These are phyloP conservation scores for Heptranchias perlo DNA, from an alignment of 2,113 vertebrate genomes.

Conservation along the genomic window DNA sequence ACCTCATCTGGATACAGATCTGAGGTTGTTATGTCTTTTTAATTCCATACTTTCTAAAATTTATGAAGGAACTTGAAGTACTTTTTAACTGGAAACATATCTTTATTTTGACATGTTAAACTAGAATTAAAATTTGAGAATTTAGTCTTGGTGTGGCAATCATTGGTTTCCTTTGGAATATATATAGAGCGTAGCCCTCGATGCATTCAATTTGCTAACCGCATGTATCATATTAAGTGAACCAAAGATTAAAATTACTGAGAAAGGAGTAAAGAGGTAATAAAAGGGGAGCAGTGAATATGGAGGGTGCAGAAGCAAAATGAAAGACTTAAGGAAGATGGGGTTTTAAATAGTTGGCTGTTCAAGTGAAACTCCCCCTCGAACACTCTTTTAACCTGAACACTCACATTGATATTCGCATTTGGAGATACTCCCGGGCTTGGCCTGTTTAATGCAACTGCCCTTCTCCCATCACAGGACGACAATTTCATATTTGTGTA, in stretches of 20 bases:
- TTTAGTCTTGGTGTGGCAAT: background rate
- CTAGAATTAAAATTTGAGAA: background rate
- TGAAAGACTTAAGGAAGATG: background rate
- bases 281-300: background rate
- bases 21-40: background rate
- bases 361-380: background rate
- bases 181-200: background rate
- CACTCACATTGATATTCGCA: background rate
- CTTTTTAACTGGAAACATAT: background rate
- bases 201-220: background rate
- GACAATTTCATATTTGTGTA: background rate
- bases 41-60: background rate
- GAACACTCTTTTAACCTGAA: background rate
- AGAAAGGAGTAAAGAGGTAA: background rate
- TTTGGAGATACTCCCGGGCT: background rate
- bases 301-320: background rate
- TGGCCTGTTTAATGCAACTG: background rate
- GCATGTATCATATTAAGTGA: background rate
- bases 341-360: background rate
- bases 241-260: background rate
- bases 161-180: background rate
- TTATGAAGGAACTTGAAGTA: background rate
- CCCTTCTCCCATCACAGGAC: background rate
- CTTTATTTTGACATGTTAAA: conserved; percentile 1
- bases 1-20: background rate